Percentiles rank a stretch among this genome's conserved stretches.
Evolutionary conservation across 2,888 invertebrate species (phyloP).

Genomic region (Diogma glabrata): DNA sequence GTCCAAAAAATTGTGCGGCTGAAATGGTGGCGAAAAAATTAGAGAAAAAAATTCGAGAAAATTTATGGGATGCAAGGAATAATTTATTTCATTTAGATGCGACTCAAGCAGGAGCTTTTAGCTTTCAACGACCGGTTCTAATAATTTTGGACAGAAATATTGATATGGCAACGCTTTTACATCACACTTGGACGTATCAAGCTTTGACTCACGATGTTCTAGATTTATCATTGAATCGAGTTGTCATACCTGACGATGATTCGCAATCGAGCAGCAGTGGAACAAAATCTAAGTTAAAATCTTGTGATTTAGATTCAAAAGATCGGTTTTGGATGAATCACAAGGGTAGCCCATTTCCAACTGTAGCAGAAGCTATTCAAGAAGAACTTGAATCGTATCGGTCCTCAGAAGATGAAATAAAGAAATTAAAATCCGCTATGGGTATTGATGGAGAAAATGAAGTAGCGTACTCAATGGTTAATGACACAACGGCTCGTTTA

Average conservation of each 20-base stretch:
- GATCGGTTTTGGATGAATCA: slow-evolving; percentile 91
- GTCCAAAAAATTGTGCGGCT: slow-evolving; percentile 92
- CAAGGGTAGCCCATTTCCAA: slow-evolving; percentile 87
- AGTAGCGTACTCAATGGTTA: slow-evolving; percentile 73
- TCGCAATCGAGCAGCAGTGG: slow-evolving; percentile 43
- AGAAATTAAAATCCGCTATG: slow-evolving; percentile 88
- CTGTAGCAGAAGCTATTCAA: slow-evolving; percentile 97
- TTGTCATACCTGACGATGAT: slow-evolving; percentile 54
- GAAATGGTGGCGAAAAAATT: slow-evolving; percentile 97
- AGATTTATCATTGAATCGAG: slow-evolving; percentile 76
- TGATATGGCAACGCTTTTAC: slow-evolving; percentile 94
- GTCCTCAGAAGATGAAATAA: slow-evolving; percentile 91
- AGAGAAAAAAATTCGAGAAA: slow-evolving; percentile 93
- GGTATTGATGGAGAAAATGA: slow-evolving; percentile 84
- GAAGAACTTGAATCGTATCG: slow-evolving; percentile 92
- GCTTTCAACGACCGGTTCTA: slow-evolving; percentile 87
- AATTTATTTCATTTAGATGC: slow-evolving; percentile 87
- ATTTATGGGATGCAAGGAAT: slow-evolving; percentile 91
- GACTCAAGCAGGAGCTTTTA: slow-evolving; percentile 59
- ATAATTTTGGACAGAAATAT: slow-evolving; percentile 87
- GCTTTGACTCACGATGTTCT: slow-evolving; percentile 94
- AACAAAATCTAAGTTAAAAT: slow-evolving; percentile 63
- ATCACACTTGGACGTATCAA: slow-evolving; percentile 99
- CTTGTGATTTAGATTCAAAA: slow-evolving; percentile 79
- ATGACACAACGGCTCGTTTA: slow-evolving; percentile 84